Conservation (phyloP, 2,888 invertebrate genomes). For the Drosophila picticornis region DNA sequence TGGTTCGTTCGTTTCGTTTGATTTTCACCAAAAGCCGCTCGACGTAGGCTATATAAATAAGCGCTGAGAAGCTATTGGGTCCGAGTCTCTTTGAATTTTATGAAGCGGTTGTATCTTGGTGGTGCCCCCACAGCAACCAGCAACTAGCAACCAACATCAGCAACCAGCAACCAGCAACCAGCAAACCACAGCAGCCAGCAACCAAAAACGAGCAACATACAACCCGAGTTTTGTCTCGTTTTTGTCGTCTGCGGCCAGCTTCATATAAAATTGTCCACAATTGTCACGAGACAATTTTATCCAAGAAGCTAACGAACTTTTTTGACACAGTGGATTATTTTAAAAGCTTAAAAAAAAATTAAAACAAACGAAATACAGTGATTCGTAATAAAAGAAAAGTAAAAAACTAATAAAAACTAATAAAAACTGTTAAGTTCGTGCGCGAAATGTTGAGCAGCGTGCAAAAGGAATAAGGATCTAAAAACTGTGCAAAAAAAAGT, state of each 20-base stretch:
- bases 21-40: slow-evolving; percentile 83
- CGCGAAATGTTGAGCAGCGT: slow-evolving; percentile 62
- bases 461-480: slow-evolving; percentile 59
- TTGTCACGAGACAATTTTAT: slow-evolving; percentile 43
- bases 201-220: slow-evolving; percentile 47
- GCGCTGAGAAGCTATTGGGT: slow-evolving; percentile 85
- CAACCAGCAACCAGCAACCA: slow-evolving; percentile 27
- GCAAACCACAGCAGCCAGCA: slow-evolving; percentile 32
- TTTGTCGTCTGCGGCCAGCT: slow-evolving; percentile 54
- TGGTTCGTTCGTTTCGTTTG: slow-evolving; percentile 64
- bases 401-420: slow-evolving; percentile 31
- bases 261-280: slow-evolving; percentile 53
- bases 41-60: slow-evolving; percentile 86
- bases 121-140: slow-evolving; percentile 63
- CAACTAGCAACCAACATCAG: slow-evolving; percentile 43
- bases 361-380: slow-evolving; percentile 30
- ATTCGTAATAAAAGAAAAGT: slow-evolving; percentile 23
- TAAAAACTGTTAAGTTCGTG: slow-evolving; percentile 45
- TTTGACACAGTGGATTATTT: slow-evolving; percentile 64
- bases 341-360: slow-evolving; percentile 11
- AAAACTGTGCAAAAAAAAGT: slow-evolving; percentile 55
- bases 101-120: slow-evolving; percentile 85
- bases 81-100: slow-evolving; percentile 86
- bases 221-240: slow-evolving; percentile 54
- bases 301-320: slow-evolving; percentile 61